These are phyloP conservation scores for Melanotaenia parkinsoni DNA, from an alignment of 2,797 vertebrate genomes.

Conservation along the genomic window DNA sequence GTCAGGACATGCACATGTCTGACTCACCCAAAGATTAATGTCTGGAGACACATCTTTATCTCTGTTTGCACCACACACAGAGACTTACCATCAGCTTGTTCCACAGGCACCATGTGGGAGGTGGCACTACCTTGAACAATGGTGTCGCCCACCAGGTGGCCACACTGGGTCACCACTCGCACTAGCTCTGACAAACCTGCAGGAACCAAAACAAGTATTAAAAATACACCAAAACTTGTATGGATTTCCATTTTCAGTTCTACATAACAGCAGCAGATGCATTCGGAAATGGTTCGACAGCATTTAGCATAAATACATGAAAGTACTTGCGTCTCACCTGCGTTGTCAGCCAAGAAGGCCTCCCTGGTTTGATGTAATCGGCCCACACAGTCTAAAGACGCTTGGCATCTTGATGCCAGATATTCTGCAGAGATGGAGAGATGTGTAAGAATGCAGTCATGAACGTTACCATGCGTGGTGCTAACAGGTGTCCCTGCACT, in stretches of 20 bases:
- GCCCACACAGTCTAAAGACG: conserved; percentile 84
- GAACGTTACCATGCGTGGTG: neutral
- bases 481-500: neutral
- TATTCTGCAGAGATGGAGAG: conserved; percentile 84
- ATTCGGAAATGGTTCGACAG: neutral
- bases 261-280: neutral
- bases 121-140: conserved; percentile 91
- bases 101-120: conserved; percentile 89
- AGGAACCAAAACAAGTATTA: neutral
- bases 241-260: neutral
- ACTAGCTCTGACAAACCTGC: conserved; percentile 86
- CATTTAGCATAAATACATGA: neutral
- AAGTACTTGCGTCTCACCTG: conserved; percentile 82
- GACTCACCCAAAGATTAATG: conserved; percentile 29
- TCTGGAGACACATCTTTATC: conserved; percentile 5
- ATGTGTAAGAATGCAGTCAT: neutral
- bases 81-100: conserved; percentile 85
- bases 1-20: conserved; percentile 7
- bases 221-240: neutral
- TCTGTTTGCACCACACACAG: neutral
- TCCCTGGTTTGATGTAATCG: conserved; percentile 80
- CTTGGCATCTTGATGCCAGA: conserved; percentile 87
- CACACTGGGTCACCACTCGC: conserved; percentile 87
- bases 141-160: conserved; percentile 91
- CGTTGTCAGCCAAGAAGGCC: conserved; percentile 76